phyloP scores from a whole-genome alignment of 2,113 vertebrate genomes.

The Girardinichthys multiradiatus region DNA sequence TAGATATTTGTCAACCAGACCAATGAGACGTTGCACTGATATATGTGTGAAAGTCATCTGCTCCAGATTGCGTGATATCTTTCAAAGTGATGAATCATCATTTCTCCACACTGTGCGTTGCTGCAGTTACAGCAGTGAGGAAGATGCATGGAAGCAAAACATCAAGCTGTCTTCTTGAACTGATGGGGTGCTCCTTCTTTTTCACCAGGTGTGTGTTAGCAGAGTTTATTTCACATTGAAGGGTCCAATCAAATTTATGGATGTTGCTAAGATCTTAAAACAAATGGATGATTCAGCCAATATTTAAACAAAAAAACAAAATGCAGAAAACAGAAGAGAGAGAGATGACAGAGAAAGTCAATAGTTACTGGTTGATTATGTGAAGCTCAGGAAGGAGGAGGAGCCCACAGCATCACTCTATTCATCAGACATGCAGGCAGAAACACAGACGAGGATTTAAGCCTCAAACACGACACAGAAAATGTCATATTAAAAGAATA shows the following conservation, averaged over 20 bases:
- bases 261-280: background rate
- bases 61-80: background rate
- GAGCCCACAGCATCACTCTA: too few species aligned
- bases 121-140: conserved; percentile 4
- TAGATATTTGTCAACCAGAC: background rate
- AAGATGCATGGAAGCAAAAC: conserved; percentile 31
- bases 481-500: too few species aligned
- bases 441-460: too few species aligned
- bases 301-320: background rate
- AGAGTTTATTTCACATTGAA: conserved; percentile 17
- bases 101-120: background rate
- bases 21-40: background rate
- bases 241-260: background rate
- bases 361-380: too few species aligned
- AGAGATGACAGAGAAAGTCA: background rate
- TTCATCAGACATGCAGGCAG: too few species aligned
- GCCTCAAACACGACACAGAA: too few species aligned
- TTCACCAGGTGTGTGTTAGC: too few species aligned
- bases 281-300: conserved; percentile 33
- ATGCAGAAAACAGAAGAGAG: background rate
- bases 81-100: background rate
- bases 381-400: too few species aligned
- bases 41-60: background rate
- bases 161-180: conserved; percentile 19
- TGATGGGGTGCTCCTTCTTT: background rate